phyloP scores from a whole-genome alignment of 2,888 invertebrate species.

The Automeris io region DNA sequence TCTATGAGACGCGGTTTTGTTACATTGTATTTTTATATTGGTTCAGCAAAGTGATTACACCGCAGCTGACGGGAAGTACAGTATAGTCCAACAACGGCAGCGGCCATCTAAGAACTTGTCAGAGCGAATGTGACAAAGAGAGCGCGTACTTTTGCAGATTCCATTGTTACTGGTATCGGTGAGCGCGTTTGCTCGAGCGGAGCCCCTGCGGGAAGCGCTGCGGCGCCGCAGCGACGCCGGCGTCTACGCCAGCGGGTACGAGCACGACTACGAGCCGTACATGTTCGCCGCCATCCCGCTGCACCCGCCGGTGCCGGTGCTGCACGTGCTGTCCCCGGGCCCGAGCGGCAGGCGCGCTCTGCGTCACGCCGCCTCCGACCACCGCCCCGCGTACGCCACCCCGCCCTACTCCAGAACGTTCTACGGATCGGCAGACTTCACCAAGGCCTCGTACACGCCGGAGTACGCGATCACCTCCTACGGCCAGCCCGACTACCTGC shows the following conservation, averaged over 20 bases:
- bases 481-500: too few species aligned
- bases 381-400: constrained; percentile 13
- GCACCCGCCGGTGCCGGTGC: constrained; percentile 47
- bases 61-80: too few species aligned
- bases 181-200: constrained; percentile 23
- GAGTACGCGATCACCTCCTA: constrained; percentile 1
- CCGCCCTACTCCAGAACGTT: constrained; percentile 1
- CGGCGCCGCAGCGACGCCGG: constrained; percentile 33
- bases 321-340: constrained; percentile 39
- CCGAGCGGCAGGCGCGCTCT: constrained; percentile 17
- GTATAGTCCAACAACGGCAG: too few species aligned
- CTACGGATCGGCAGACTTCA: neutral
- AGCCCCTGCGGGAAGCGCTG: constrained; percentile 26
- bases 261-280: constrained; percentile 43
- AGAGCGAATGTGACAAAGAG: too few species aligned
- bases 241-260: constrained; percentile 33
- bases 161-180: constrained; percentile 31
- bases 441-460: constrained; percentile 1
- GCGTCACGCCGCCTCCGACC: constrained; percentile 24
- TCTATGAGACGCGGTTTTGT: too few species aligned
- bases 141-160: too few species aligned
- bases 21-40: too few species aligned
- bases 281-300: constrained; percentile 54
- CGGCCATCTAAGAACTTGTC: too few species aligned
- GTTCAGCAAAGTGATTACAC: too few species aligned